Evolutionary conservation across 2,113 vertebrate species (phyloP).

Genomic region (Melospiza melodia): DNA sequence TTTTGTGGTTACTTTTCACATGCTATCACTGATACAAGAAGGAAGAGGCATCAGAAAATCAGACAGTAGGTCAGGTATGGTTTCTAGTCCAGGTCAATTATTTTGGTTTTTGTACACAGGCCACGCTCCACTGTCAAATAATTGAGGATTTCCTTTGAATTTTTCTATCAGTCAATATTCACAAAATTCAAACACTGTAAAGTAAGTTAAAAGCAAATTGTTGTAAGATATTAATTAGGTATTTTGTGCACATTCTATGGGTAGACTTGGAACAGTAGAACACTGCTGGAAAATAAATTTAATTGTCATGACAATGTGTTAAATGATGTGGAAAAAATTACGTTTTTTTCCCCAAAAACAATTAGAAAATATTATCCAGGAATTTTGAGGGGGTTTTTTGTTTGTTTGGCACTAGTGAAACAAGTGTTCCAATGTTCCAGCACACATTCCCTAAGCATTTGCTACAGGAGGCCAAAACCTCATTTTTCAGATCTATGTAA

Average conservation of each 20-base stretch:
- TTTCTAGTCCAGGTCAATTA: neutral
- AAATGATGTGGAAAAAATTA: neutral
- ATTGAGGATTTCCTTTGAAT: neutral
- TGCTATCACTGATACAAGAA: neutral
- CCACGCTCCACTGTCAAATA: neutral
- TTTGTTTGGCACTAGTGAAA: neutral
- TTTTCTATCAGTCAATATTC: neutral
- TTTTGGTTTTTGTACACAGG: neutral
- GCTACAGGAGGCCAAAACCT: neutral
- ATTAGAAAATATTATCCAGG: neutral
- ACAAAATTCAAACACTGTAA: neutral
- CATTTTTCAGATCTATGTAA: neutral
- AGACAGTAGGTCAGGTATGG: neutral
- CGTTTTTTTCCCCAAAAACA: neutral
- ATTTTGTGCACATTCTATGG: neutral
- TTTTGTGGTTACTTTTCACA: slow-evolving; percentile 55
- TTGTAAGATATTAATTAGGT: neutral
- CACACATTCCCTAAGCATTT: neutral
- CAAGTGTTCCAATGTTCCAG: neutral
- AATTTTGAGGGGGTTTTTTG: neutral
- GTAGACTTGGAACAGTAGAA: neutral
- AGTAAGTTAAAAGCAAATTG: neutral
- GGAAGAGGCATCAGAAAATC: slow-evolving; percentile 9
- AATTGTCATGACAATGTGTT: neutral
- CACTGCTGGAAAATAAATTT: neutral